Base-by-base conservation (phyloP, 2,797 vertebrate genomes). In the Chanos chanos region DNA sequence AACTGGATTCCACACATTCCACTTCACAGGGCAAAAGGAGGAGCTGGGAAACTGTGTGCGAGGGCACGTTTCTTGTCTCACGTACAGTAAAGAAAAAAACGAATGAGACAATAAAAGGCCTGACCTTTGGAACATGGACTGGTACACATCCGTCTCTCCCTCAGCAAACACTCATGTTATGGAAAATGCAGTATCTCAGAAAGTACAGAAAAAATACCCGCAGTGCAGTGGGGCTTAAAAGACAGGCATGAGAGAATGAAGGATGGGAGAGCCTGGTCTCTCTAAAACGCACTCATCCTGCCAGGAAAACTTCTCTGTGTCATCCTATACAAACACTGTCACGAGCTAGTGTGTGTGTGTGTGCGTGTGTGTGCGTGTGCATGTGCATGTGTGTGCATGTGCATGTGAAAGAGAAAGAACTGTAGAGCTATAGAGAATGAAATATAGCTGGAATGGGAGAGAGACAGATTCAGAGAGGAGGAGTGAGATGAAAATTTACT, bases 101-200 rank as follows among this genome's bases (percentile, higher is more conserved):
- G 64, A 61, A 68, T 49, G 24, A 28, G 55, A 33, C 16, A 74
- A 61, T 61, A 58, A 67, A 66, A 55, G 31, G 49, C 28, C 27
- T 66, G 54, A 74, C 60, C 73, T 65, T 72, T 74, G 71, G 66
- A 74, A 74, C 63, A 66, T 69, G 31, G 18, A 12, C 33, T 52
- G 3, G 24, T 41, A 56, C 47, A 60, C 43, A 67, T 56, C 12
- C 0, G 36, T 64, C 70, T 59, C 70, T 59, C 76, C 73, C 68
- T 76, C 52, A 9, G 59, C 55, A 72, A 78, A 78, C 60, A 70
- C 18, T 13, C 21, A n/a, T 5, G 49, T 9, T 33, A 34, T 34
- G 22, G 40, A 19, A 21, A 25, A 52, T 25, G 31, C 37, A 12
- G 19, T 8, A 16, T 59, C 22, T 21, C 25, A 21, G 44, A 22